Percentiles rank a stretch among this genome's conserved stretches.
phyloP scores from a whole-genome alignment of 1,140 invertebrate species.

The Eupeodes corollae region DNA sequence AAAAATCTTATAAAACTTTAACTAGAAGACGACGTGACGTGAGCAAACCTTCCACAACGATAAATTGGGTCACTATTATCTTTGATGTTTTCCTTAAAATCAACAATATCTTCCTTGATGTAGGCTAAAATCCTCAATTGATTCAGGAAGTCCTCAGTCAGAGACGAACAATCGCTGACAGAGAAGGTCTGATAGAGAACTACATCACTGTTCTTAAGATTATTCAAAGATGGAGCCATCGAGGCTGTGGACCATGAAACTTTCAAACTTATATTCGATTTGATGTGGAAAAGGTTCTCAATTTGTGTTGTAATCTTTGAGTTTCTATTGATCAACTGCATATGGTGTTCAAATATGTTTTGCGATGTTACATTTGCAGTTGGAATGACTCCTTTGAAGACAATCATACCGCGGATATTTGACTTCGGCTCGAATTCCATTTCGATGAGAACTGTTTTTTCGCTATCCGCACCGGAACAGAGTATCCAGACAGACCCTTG shows the following conservation, averaged over 20 bases:
- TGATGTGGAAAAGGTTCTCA: slow-evolving; percentile 29
- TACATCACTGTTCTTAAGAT: slow-evolving; percentile 22
- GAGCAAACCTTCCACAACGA: slow-evolving; percentile 16
- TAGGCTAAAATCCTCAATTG: slow-evolving; percentile 22
- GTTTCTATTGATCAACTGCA: not conserved
- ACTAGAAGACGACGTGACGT: not conserved
- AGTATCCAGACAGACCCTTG: slow-evolving; percentile 28
- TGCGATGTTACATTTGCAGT: slow-evolving; percentile 16
- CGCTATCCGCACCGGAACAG: slow-evolving; percentile 20
- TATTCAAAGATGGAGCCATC: slow-evolving; percentile 14
- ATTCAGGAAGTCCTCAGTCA: slow-evolving; percentile 28
- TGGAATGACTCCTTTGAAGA: slow-evolving; percentile 18
- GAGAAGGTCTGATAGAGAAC: slow-evolving; percentile 21
- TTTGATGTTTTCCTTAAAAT: slow-evolving; percentile 3
- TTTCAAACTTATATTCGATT: slow-evolving; percentile 18
- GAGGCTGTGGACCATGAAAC: slow-evolving; percentile 17
- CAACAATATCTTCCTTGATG: slow-evolving; percentile 31
- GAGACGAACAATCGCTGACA: slow-evolving; percentile 14
- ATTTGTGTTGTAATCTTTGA: slow-evolving; percentile 15
- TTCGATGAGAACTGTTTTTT: slow-evolving; percentile 20
- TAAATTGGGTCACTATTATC: slow-evolving; percentile 15
- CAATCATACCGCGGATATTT: slow-evolving; percentile 22
- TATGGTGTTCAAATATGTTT: slow-evolving; percentile 9
- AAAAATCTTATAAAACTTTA: not conserved
- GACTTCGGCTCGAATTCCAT: slow-evolving; percentile 19